Conservation (phyloP, 2,113 vertebrate species). For the Nesogale talazaci region DNA sequence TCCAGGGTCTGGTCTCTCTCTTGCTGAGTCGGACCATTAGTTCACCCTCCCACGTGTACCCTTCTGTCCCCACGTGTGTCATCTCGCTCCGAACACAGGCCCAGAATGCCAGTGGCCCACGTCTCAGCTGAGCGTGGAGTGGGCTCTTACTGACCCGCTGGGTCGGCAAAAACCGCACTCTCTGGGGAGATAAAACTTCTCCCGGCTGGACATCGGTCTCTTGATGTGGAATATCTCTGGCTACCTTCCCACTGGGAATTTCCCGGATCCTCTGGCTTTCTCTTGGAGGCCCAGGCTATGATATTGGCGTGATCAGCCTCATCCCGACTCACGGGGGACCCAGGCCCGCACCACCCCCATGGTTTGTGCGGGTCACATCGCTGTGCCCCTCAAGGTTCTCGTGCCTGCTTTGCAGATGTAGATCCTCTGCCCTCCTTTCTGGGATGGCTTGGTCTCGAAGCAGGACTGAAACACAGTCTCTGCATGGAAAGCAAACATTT, state of each 20-base stretch:
- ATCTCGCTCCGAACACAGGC: neutral
- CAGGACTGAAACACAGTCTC: neutral
- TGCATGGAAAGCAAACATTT: neutral
- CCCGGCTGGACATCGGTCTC: neutral
- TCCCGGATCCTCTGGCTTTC: too few species aligned
- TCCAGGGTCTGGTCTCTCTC: neutral
- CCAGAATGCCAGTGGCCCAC: neutral
- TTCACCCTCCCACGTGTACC: accelerated
- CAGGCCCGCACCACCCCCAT: neutral
- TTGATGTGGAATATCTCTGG: neutral
- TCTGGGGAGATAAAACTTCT: neutral
- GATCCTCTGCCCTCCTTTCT: neutral
- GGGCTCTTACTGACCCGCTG: neutral
- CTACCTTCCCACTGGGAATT: neutral
- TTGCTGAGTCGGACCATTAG: neutral
- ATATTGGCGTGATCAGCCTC: neutral
- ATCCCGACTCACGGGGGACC: neutral
- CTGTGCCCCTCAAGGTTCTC: neutral
- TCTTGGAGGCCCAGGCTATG: too few species aligned
- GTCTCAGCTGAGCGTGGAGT: neutral
- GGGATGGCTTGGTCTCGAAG: neutral
- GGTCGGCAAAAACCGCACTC: neutral
- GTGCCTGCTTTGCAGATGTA: neutral
- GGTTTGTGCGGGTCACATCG: neutral
- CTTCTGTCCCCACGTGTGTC: neutral